These are phyloP conservation scores for Prunella fulvescens DNA, from an alignment of 2,113 vertebrate genomes.

Conservation along the genomic window DNA sequence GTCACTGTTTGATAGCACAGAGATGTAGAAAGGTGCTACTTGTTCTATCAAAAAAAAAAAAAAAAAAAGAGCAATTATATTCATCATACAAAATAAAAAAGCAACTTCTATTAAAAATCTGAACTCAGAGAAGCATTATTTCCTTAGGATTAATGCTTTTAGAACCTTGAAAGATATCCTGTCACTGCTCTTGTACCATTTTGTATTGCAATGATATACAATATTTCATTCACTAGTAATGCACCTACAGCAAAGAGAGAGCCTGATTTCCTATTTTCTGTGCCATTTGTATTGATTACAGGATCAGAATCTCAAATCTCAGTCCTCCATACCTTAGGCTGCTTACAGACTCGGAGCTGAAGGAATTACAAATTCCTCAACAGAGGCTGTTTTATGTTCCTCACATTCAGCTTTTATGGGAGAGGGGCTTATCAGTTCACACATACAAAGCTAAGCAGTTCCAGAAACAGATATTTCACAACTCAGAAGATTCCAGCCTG, in stretches of 20 bases:
- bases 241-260: background rate
- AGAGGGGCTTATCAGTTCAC: background rate
- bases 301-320: background rate
- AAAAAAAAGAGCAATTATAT: background rate
- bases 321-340: background rate
- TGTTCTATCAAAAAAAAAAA: background rate
- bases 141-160: background rate
- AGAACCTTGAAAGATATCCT: background rate
- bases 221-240: background rate
- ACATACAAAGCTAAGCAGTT: background rate
- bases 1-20: background rate
- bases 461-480: slow-evolving; percentile 2
- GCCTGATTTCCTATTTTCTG: background rate
- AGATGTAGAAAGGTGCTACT: background rate
- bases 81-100: background rate
- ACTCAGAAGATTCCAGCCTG: background rate
- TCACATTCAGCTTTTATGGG: background rate
- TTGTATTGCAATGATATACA: background rate
- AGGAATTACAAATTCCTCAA: background rate
- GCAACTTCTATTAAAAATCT: background rate
- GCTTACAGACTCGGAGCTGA: background rate
- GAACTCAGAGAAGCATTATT: background rate
- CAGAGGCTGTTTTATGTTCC: background rate
- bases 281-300: background rate
- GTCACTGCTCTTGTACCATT: background rate